Evolutionary conservation across 1,140 invertebrate species (phyloP), one percentile per base, ranked within the genome.

Genomic region (Brachystomella parvula): DNA sequence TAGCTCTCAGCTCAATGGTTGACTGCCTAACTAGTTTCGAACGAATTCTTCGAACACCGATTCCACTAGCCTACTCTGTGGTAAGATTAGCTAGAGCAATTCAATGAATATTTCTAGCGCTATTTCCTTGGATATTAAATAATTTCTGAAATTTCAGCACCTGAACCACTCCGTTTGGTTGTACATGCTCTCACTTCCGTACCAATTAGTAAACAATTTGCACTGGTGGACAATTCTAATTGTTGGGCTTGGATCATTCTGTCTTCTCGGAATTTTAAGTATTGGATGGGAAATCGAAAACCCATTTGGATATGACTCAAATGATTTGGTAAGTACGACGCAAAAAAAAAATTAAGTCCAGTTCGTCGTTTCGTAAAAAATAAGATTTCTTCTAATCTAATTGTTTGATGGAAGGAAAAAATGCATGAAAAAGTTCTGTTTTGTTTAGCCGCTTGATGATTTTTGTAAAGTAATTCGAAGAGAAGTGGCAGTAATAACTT

Each of bases 1-100:
- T 24, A 53, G 65, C 65, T 28, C 31, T 66, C 9, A 66, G 35
- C 24, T 44, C n/a, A 28, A 49, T 66, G 60, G 65, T 66, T 24
- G 65, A 66, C 31, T 66, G 65, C 59, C 65, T 66, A 9, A 60
- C 59, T 1, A 47, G 59, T 49, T 66, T 66, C 29, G 65, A 66
- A 26, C 12, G 65, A 30, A 66, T 66, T 62, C 35, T 66, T 26
- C 47, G 65, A 29, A 66, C 65, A 31, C 65, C 65, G 32, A 66
- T 66, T 39, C 61, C 65, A 47, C n/a, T 66, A 17, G 65, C 65
- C 1, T 66, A 66, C 29, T 62, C 59, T 19, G 65, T 53, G 15
- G 49, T 53, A 53, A 53, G 49, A 6, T n/a, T n/a, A n/a, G n/a
- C n/a, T n/a, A n/a, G n/a, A n/a, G n/a, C n/a, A n/a, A n/a, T n/a